Evolutionary conservation across 2,888 invertebrate genomes (phyloP), one percentile per base, ranked within the genome.

Genomic region (Lacanobia wlatinum): DNA sequence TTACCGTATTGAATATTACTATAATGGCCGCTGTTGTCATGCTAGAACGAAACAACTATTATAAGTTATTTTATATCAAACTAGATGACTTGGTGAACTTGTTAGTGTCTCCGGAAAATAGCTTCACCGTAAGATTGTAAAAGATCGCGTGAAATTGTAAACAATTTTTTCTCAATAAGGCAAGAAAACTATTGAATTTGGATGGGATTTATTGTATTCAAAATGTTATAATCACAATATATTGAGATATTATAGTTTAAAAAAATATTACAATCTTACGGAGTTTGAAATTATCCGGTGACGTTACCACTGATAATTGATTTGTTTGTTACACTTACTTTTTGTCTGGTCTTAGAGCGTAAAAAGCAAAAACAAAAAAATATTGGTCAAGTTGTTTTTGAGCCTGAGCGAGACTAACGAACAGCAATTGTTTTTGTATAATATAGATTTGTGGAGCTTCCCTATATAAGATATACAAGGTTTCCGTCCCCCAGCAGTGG

Each of bases 401-500:
- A 6, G 7, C 9, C 3, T 28, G 2, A 28, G 28, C 28, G 28
- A 48, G 48, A 8, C 50, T n/a, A 50, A n/a, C n/a, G 9, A 18
- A 50, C n/a, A 9, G 8, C n/a, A 50, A 2, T 23, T 23, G 21
- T 21, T 14, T 23, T 14, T 21, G 12, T 53, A 48, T 48, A 48
- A 48, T 18, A n/a, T 7, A 16, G 10, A 38, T 43, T 59, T 46
- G 16, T 1, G 0, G 43, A 34, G 61, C 12, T 60, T 21, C 76
- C 18, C 28, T 40, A 48, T 61, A 76, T 78, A 78, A 78, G 48
- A 70, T 74, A 48, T 60, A 67, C 34, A 78, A 84, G 73, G 78
- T 64, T 72, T 76, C 76, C 71, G 78, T 62, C 73, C 59, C 64
- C 62, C 84, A 46, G 68, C 91, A 90, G 95, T 95, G 80, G 95